phyloP scores from a whole-genome alignment of 92 coral and sea anemone species.

The Parazoanthus atlanticus region DNA sequence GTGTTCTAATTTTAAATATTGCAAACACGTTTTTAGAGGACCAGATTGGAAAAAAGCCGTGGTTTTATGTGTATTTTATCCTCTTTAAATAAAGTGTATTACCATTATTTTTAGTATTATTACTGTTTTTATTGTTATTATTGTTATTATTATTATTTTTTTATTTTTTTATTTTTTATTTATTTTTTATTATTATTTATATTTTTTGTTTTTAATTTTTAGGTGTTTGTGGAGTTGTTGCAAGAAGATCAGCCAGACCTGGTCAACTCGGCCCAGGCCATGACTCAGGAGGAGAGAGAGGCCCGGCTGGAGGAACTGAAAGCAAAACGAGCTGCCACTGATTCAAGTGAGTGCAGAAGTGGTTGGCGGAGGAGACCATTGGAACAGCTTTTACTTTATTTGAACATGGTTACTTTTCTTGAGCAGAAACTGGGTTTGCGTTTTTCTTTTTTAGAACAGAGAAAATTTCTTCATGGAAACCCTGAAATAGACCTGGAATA shows the following conservation, averaged over 20 bases:
- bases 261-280: slow-evolving; percentile 63
- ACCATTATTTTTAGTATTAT: neutral
- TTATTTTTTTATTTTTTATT: neutral
- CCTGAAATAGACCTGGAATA: too few species aligned
- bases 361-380: neutral
- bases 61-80: neutral
- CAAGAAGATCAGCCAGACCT: slow-evolving; percentile 78
- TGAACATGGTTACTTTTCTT: too few species aligned
- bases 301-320: slow-evolving; percentile 73
- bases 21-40: too few species aligned
- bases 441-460: too few species aligned
- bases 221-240: slow-evolving; percentile 78
- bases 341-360: slow-evolving; percentile 58
- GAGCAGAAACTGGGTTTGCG: too few species aligned
- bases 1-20: too few species aligned
- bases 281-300: slow-evolving; percentile 94
- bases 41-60: too few species aligned
- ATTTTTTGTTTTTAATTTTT: too few species aligned
- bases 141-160: too few species aligned
- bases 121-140: neutral
- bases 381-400: neutral
- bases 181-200: too few species aligned
- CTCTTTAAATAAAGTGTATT: neutral
- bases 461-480: too few species aligned
- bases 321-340: slow-evolving; percentile 57